A percentile compares a stretch with the other conserved stretches of the same genome.
phyloP scores from a whole-genome alignment of 1,140 invertebrate species.

The Nomia melanderi region DNA sequence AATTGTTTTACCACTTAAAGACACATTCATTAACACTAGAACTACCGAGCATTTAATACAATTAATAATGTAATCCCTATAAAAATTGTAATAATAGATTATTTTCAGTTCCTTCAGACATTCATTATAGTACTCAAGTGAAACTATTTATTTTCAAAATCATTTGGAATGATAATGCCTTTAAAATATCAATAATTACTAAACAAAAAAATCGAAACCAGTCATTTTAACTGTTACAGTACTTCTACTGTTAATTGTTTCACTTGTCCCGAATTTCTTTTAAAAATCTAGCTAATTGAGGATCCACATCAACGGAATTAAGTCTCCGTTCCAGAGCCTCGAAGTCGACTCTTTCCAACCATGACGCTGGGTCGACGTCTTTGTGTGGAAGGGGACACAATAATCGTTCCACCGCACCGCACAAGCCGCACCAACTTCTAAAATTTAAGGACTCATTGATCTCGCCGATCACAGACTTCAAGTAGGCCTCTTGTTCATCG shows the following conservation, averaged over 20 bases:
- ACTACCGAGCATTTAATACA: too few relatives aligned
- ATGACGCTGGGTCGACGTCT: constrained; percentile 80
- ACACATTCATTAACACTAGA: too few relatives aligned
- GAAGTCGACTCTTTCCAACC: constrained; percentile 76
- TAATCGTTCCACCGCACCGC: constrained; percentile 84
- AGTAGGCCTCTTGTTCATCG: constrained; percentile 77
- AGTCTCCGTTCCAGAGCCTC: constrained; percentile 71
- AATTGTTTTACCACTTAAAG: too few relatives aligned
- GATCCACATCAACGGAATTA: constrained; percentile 41
- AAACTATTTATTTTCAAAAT: too few relatives aligned
- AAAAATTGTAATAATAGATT: too few relatives aligned
- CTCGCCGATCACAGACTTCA: constrained; percentile 80
- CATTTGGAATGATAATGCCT: too few relatives aligned
- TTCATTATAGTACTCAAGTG: too few relatives aligned
- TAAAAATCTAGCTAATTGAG: constrained; percentile 66
- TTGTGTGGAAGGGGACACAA: constrained; percentile 79
- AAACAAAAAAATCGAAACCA: too few relatives aligned
- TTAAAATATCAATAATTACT: too few relatives aligned
- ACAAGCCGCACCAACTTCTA: constrained; percentile 86
- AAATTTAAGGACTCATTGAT: constrained; percentile 82
- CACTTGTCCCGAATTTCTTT: constrained; percentile 70
- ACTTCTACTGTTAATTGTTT: constrained; percentile 2
- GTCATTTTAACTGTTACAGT: too few relatives aligned
- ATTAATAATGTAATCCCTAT: too few relatives aligned
- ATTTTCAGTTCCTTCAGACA: too few relatives aligned